phyloP scores from a whole-genome alignment of 2,113 vertebrate species.

The Callocephalon fimbriatum region DNA sequence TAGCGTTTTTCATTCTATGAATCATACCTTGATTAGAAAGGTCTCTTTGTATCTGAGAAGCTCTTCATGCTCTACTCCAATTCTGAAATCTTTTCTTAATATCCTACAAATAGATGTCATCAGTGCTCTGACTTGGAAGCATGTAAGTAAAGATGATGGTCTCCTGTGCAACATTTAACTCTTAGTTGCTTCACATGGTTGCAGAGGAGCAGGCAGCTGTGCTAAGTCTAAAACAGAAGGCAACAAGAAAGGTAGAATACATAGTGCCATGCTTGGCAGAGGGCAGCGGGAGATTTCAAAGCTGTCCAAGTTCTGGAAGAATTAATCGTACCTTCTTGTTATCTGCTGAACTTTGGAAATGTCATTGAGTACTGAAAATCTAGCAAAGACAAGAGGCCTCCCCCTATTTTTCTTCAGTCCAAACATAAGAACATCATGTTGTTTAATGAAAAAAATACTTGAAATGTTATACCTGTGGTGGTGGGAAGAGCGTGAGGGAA shows the following conservation, averaged over 20 bases:
- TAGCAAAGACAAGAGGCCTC: background rate
- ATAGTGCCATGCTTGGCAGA: background rate
- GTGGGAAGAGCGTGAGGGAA: accelerated
- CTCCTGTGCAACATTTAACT: background rate
- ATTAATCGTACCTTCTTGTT: background rate
- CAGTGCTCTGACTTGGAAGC: background rate
- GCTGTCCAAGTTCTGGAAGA: background rate
- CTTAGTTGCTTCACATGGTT: background rate
- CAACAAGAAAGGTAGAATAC: background rate
- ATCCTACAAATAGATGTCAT: background rate
- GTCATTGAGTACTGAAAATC: background rate
- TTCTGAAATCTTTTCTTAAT: background rate
- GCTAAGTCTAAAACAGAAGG: background rate
- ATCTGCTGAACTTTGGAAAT: constrained; percentile 19
- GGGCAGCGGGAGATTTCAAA: background rate
- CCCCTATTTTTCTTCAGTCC: background rate
- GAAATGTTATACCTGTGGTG: background rate
- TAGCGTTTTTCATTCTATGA: background rate
- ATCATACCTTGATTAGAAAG: background rate
- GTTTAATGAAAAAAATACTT: background rate
- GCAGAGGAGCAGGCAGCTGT: background rate
- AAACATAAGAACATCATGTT: background rate
- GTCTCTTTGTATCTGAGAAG: background rate
- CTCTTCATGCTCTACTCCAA: background rate
- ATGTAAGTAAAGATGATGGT: background rate